These are phyloP conservation scores for Aphelinus atriplicis DNA, from an alignment of 1,140 invertebrate genomes.

Conservation along the genomic window DNA sequence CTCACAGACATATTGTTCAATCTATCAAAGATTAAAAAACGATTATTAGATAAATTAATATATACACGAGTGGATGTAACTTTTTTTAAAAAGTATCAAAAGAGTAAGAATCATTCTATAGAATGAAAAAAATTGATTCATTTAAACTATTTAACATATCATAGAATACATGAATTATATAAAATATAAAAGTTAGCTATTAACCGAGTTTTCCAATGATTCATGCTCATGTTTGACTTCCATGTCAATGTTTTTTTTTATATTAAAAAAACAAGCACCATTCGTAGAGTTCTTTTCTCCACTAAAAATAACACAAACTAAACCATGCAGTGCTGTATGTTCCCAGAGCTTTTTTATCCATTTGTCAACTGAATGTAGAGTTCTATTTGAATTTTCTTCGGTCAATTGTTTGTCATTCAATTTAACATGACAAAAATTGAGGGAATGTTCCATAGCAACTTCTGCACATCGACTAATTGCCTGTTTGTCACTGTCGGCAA, in stretches of 20 bases:
- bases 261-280: conserved; percentile 66
- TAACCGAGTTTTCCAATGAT: background rate
- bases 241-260: conserved; percentile 53
- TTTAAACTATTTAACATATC: too few relatives aligned
- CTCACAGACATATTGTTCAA: too few relatives aligned
- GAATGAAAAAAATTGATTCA: too few relatives aligned
- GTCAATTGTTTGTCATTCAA: conserved; percentile 59
- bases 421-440: conserved; percentile 72
- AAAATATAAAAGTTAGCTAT: too few relatives aligned
- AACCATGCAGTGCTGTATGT: conserved; percentile 64
- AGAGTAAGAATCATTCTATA: too few relatives aligned
- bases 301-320: conserved; percentile 70
- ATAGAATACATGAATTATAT: too few relatives aligned
- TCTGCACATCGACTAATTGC: conserved; percentile 65
- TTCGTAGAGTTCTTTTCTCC: conserved; percentile 64
- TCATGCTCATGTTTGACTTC: background rate
- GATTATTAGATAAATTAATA: too few relatives aligned
- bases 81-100: too few relatives aligned
- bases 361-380: conserved; percentile 68
- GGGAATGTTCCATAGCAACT: conserved; percentile 64
- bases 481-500: conserved; percentile 64
- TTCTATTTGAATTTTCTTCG: conserved; percentile 60
- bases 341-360: conserved; percentile 73
- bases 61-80: too few relatives aligned
- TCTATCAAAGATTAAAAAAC: too few relatives aligned